A percentile compares a stretch with the other conserved stretches of the same genome.
phyloP scores from a whole-genome alignment of 2,888 invertebrate species.

The Ennomos quercinarius region DNA sequence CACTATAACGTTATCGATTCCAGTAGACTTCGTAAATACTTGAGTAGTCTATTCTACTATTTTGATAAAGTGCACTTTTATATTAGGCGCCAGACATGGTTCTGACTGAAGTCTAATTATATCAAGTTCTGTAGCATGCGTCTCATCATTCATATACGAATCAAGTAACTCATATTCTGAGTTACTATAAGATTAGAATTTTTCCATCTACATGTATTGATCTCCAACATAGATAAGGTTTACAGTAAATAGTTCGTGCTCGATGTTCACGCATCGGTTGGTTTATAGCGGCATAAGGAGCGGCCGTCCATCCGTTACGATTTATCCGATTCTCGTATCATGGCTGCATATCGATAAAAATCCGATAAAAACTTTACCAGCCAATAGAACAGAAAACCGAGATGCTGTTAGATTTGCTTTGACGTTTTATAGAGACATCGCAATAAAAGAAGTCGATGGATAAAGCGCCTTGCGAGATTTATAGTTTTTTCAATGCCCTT shows the following conservation, averaged over 20 bases:
- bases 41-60: conserved; percentile 15
- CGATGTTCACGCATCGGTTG: conserved; percentile 56
- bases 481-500: conserved; percentile 26
- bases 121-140: no score
- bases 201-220: conserved; percentile 34
- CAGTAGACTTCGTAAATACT: conserved; percentile 32
- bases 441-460: conserved; percentile 29
- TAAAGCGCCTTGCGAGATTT: conserved; percentile 30
- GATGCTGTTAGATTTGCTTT: conserved; percentile 31
- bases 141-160: no score
- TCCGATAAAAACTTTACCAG: conserved; percentile 45
- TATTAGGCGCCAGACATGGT: no score
- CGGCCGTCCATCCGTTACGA: conserved; percentile 49
- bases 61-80: no score
- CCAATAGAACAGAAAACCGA: conserved; percentile 40
- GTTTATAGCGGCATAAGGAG: conserved; percentile 55
- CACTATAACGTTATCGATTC: conserved; percentile 36
- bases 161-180: no score
- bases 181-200: conserved; percentile 24
- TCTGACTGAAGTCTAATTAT: no score
- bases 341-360: conserved; percentile 47
- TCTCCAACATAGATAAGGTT: conserved; percentile 44
- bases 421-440: conserved; percentile 33
- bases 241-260: conserved; percentile 51
- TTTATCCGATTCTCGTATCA: conserved; percentile 50